Percentiles rank a stretch among this genome's conserved stretches.
phyloP scores from a whole-genome alignment of 2,888 invertebrate genomes.

The Stratiomys singularior region DNA sequence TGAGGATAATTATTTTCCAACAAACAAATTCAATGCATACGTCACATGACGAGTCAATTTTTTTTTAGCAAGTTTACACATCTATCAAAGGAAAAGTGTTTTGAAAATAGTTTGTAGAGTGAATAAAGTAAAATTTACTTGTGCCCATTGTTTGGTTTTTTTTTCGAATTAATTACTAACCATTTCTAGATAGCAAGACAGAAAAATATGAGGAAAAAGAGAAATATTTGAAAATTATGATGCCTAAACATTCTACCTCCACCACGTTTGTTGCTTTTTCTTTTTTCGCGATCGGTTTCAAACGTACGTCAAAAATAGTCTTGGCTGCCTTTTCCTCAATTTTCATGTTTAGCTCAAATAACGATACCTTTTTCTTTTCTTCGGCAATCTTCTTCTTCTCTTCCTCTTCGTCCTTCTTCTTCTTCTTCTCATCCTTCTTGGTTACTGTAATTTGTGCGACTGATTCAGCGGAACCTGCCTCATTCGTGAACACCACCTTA shows the following conservation, averaged over 20 bases:
- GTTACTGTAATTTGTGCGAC: slow-evolving; percentile 85
- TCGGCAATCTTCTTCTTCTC: slow-evolving; percentile 67
- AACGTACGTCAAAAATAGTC: slow-evolving; percentile 67
- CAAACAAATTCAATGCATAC: no score
- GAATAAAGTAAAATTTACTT: no score
- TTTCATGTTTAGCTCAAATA: slow-evolving; percentile 62
- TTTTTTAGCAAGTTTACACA: neutral
- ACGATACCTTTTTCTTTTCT: slow-evolving; percentile 62
- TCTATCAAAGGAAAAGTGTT: neutral
- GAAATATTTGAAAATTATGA: no score
- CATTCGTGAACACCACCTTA: slow-evolving; percentile 87
- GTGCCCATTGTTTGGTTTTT: no score
- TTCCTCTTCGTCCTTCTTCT: slow-evolving; percentile 67
- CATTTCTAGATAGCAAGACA: slow-evolving; percentile 46
- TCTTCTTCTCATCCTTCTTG: slow-evolving; percentile 68
- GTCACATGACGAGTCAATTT: neutral
- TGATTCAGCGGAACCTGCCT: slow-evolving; percentile 89
- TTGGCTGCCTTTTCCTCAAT: slow-evolving; percentile 60
- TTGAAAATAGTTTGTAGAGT: neutral
- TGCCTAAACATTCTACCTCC: slow-evolving; percentile 55
- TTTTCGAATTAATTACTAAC: neutral
- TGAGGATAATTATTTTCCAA: no score
- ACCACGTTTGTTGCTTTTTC: slow-evolving; percentile 46
- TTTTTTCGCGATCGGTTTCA: slow-evolving; percentile 55
- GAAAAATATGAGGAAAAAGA: slow-evolving; percentile 43